A percentile compares a stretch with the other conserved stretches of the same genome.
Conservation (phyloP, 2,113 vertebrate species). For the Herpailurus yagouaroundi region DNA sequence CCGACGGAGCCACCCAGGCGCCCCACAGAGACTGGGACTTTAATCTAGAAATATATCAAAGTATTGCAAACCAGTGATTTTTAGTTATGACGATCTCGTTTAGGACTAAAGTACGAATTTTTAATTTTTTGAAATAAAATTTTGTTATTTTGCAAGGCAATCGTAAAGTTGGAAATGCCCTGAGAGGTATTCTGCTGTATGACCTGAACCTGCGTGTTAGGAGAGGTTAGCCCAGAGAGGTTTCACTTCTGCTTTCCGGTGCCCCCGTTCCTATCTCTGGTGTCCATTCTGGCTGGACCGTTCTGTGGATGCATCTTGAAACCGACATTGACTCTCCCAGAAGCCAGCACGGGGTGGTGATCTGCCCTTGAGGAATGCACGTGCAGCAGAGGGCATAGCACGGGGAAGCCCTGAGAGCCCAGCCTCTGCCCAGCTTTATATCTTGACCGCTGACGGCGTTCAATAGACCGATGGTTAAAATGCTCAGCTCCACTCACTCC, state of each 20-base stretch:
- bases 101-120: not conserved
- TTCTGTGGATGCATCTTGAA: fast-evolving
- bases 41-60: not conserved
- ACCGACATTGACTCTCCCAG: not conserved
- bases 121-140: not conserved
- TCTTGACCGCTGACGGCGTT: fast-evolving
- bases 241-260: fast-evolving
- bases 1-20: too few relatives aligned
- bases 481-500: not conserved
- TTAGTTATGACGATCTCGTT: not conserved
- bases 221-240: not conserved
- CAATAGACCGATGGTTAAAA: fast-evolving
- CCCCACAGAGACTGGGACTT: not conserved
- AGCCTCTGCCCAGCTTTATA: not conserved
- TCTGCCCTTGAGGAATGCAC: not conserved
- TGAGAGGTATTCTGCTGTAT: not conserved
- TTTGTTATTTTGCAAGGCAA: not conserved
- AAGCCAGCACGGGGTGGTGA: not conserved
- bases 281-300: not conserved
- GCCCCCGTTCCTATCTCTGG: not conserved
- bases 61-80: not conserved
- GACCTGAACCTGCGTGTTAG: fast-evolving
- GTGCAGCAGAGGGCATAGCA: fast-evolving
- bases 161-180: not conserved
- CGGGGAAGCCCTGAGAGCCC: fast-evolving